Percentiles rank a stretch among this genome's conserved stretches.
Conservation (phyloP, 2,113 vertebrate species). For the Cyprinodon variegatus region DNA sequence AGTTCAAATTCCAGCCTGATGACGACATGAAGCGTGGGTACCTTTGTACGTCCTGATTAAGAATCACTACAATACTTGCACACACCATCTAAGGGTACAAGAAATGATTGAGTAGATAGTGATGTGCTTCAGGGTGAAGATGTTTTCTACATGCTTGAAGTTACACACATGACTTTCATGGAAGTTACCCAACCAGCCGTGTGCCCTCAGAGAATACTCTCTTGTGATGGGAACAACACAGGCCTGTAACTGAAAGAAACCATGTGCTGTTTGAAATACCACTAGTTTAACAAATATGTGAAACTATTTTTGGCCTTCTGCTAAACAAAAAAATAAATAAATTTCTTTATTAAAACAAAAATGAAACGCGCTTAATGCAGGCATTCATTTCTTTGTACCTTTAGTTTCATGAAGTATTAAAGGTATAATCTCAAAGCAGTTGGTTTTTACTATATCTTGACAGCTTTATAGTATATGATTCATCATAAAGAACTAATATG, state of each 20-base stretch:
- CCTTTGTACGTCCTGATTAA: conserved; percentile 28
- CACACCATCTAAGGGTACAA: conserved; percentile 4
- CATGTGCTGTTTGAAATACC: conserved; percentile 53
- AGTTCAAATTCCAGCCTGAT: conserved; percentile 45
- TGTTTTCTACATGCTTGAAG: conserved; percentile 27
- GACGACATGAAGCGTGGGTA: conserved; percentile 9
- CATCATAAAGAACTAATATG: background rate
- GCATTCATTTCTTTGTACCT: background rate
- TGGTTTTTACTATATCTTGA: background rate
- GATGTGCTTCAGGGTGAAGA: conserved; percentile 4
- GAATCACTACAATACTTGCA: conserved; percentile 17
- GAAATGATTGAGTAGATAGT: conserved; percentile 17
- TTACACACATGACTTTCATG: conserved; percentile 58
- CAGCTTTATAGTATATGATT: background rate
- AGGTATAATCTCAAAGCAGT: background rate
- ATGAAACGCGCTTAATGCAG: background rate
- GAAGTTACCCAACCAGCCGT: conserved; percentile 41
- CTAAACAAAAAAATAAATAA: background rate
- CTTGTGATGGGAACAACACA: conserved; percentile 49
- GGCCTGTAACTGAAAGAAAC: conserved; percentile 45
- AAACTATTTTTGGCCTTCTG: conserved; percentile 15
- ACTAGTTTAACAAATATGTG: conserved; percentile 39
- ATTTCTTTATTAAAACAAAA: background rate
- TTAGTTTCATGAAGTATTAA: background rate
- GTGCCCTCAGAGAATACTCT: conserved; percentile 15